Conservation (phyloP, 1,140 invertebrate species). For the Megathymus violae region DNA sequence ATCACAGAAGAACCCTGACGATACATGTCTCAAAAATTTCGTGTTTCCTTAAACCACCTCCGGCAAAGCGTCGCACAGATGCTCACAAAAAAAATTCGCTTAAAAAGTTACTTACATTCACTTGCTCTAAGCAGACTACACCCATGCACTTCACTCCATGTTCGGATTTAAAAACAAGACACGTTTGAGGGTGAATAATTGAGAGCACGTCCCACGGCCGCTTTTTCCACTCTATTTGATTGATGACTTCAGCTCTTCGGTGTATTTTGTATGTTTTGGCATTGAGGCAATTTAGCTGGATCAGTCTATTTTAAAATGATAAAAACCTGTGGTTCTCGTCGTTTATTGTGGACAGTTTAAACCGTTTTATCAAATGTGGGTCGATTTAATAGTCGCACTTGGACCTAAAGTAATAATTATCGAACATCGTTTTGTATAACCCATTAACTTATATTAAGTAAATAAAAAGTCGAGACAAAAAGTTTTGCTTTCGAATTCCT, state of each 20-base stretch:
- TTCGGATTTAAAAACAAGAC: conserved; percentile 26
- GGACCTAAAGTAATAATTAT: too few species aligned
- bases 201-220: conserved; percentile 12
- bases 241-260: conserved; percentile 17
- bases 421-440: too few species aligned
- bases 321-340: background rate
- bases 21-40: too few species aligned
- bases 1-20: too few species aligned
- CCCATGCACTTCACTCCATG: background rate
- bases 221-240: conserved; percentile 29
- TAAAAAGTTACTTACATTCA: background rate
- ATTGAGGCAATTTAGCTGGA: conserved; percentile 6
- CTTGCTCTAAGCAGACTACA: background rate
- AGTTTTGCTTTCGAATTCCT: too few species aligned
- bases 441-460: too few species aligned
- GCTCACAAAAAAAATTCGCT: too few species aligned
- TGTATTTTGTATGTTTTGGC: conserved; percentile 10
- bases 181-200: conserved; percentile 25
- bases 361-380: background rate
- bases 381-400: too few species aligned
- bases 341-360: too few species aligned
- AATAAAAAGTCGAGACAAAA: too few species aligned
- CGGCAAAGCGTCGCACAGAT: too few species aligned
- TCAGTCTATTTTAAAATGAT: background rate
- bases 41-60: too few species aligned